phyloP scores from a whole-genome alignment of 2,113 vertebrate species.

The Hemichromis elongatus region DNA sequence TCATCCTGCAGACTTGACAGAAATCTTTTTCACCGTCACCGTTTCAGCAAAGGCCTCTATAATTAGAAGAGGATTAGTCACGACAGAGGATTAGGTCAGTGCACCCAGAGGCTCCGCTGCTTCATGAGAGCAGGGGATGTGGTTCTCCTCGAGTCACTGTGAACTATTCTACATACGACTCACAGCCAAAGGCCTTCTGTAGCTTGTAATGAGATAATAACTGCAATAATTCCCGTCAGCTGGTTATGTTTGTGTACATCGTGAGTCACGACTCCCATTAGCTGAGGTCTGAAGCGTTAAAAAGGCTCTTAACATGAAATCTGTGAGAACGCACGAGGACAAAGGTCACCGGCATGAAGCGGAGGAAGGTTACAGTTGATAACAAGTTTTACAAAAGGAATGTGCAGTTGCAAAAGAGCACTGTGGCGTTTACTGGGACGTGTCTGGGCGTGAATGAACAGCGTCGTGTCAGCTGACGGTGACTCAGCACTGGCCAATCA shows the following conservation, averaged over 20 bases:
- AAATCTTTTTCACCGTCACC: not conserved
- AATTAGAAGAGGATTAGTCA: slow-evolving; percentile 35
- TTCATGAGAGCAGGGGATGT: not conserved
- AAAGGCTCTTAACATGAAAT: not conserved
- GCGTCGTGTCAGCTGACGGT: slow-evolving; percentile 3
- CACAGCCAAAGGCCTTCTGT: not conserved
- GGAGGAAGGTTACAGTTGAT: not conserved
- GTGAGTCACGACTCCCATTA: not conserved
- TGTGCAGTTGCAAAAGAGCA: not conserved
- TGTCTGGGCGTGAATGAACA: not conserved
- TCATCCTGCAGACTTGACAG: not conserved
- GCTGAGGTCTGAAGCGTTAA: not conserved
- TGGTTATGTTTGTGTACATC: slow-evolving; percentile 10
- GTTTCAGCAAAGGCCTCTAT: not conserved
- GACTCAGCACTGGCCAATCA: not conserved
- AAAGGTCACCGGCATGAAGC: not conserved
- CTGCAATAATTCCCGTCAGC: slow-evolving; percentile 13
- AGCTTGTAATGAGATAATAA: slow-evolving; percentile 9
- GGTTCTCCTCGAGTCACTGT: slow-evolving; percentile 5
- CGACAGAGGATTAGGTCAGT: slow-evolving; percentile 7
- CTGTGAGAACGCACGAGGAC: not conserved
- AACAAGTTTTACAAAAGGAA: not conserved
- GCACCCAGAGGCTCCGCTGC: not conserved
- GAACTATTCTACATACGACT: not conserved
- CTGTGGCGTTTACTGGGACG: not conserved